Conservation (phyloP, 2,888 invertebrate species). For the Lycia hirtaria region DNA sequence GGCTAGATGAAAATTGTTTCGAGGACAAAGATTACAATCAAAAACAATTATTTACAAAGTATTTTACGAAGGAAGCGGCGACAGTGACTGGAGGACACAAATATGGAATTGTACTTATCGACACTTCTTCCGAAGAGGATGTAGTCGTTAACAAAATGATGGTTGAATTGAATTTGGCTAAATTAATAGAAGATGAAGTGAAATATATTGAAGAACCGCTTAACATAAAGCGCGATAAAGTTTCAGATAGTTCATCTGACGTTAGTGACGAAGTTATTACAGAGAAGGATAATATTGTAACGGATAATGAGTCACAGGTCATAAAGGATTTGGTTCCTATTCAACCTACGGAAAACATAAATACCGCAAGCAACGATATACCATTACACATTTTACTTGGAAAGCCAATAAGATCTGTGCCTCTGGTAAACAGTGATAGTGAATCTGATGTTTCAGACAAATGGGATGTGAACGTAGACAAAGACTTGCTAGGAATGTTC, state of each 20-base stretch:
- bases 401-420: constrained; percentile 59
- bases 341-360: background rate
- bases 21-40: constrained; percentile 63
- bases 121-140: constrained; percentile 69
- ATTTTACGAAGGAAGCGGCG: constrained; percentile 66
- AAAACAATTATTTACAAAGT: constrained; percentile 74
- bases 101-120: constrained; percentile 80
- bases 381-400: constrained; percentile 28
- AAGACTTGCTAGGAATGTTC: constrained; percentile 43
- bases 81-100: constrained; percentile 70
- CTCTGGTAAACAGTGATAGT: constrained; percentile 53
- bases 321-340: constrained; percentile 14
- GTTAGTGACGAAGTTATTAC: constrained; percentile 21
- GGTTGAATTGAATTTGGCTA: constrained; percentile 79
- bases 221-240: constrained; percentile 37
- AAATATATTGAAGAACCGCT: constrained; percentile 54
- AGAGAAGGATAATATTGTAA: background rate
- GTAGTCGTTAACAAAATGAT: constrained; percentile 78
- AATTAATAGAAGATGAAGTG: constrained; percentile 56
- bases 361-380: background rate
- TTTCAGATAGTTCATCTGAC: constrained; percentile 38
- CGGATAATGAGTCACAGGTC: background rate
- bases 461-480: constrained; percentile 57
- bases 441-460: constrained; percentile 45
- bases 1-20: constrained; percentile 77